A percentile compares a stretch with the other conserved stretches of the same genome.
These are phyloP conservation scores for Tretioscincus oriximinensis DNA, from an alignment of 2,113 vertebrate genomes.

Conservation along the genomic window DNA sequence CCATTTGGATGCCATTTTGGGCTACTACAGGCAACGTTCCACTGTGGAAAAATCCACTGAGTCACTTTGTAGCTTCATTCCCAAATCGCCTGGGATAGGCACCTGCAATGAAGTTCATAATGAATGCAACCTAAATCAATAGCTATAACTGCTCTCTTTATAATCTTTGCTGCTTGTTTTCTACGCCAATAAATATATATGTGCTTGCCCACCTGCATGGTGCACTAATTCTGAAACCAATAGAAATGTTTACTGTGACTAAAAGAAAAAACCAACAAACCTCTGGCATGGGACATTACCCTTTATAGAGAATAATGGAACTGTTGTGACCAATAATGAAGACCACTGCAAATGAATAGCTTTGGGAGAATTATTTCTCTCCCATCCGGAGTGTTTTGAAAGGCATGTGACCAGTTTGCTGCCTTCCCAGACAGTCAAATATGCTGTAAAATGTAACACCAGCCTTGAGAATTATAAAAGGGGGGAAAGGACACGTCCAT, in stretches of 20 bases:
- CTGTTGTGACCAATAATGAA: slow-evolving; percentile 44
- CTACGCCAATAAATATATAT: slow-evolving; percentile 30
- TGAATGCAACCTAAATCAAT: background rate
- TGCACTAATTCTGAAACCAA: slow-evolving; percentile 24
- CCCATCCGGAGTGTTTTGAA: slow-evolving; percentile 51
- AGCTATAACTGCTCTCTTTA: slow-evolving; percentile 1
- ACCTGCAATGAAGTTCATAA: too few relatives aligned
- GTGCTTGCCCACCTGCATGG: slow-evolving; percentile 5
- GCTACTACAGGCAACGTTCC: too few relatives aligned
- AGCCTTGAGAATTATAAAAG: slow-evolving; percentile 71
- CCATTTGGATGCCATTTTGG: too few relatives aligned
- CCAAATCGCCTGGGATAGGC: too few relatives aligned
- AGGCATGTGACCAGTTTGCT: slow-evolving; percentile 37
- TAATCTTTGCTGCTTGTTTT: slow-evolving; percentile 20
- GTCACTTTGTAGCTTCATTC: too few relatives aligned
- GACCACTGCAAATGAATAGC: slow-evolving; percentile 19
- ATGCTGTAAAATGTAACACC: slow-evolving; percentile 70
- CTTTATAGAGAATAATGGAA: slow-evolving; percentile 51
- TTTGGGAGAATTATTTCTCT: slow-evolving; percentile 60
- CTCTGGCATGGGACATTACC: background rate
- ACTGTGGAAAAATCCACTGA: too few relatives aligned
- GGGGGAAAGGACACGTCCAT: slow-evolving; percentile 65
- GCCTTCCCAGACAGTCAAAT: slow-evolving; percentile 63
- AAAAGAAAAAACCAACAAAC: background rate
- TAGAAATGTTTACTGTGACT: slow-evolving; percentile 10